Evolutionary conservation across 2,797 vertebrate species (phyloP).

Genomic region (Lepus townsendii): DNA sequence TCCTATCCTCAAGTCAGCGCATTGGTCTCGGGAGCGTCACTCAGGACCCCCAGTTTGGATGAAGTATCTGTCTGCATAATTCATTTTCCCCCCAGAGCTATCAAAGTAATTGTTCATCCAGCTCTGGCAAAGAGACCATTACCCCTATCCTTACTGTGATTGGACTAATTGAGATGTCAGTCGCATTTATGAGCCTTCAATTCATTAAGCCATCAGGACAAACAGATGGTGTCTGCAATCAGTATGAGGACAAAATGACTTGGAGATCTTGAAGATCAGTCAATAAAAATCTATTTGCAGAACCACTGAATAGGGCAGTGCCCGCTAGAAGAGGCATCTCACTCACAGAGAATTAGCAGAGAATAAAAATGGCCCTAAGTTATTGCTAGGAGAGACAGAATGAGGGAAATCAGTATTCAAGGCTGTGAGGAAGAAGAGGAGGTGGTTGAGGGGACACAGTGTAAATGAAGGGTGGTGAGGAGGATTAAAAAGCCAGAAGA

Average conservation of each 20-base stretch:
- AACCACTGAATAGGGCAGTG: neutral
- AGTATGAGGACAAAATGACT: neutral
- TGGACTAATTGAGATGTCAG: slow-evolving; percentile 51
- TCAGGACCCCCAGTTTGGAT: slow-evolving; percentile 22
- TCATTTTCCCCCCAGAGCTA: slow-evolving; percentile 60
- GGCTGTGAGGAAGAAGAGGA: neutral
- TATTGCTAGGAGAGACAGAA: neutral
- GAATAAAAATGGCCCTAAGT: slow-evolving; percentile 15
- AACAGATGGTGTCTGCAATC: slow-evolving; percentile 68
- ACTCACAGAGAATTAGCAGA: neutral
- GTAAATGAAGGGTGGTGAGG: neutral
- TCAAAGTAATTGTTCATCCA: slow-evolving; percentile 56
- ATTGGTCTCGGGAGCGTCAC: neutral
- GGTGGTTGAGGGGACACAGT: neutral
- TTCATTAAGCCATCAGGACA: slow-evolving; percentile 71
- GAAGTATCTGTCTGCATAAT: slow-evolving; percentile 69
- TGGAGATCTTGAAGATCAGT: slow-evolving; percentile 39
- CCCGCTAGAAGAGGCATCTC: neutral
- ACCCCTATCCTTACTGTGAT: neutral
- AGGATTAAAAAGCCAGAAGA: neutral
- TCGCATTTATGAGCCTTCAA: slow-evolving; percentile 58
- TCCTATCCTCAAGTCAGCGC: neutral
- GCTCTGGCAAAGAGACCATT: slow-evolving; percentile 62
- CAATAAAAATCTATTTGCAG: slow-evolving; percentile 69
- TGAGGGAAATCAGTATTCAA: neutral